Conservation (phyloP, 2,113 vertebrate species). For the Fregetta grallaria region DNA sequence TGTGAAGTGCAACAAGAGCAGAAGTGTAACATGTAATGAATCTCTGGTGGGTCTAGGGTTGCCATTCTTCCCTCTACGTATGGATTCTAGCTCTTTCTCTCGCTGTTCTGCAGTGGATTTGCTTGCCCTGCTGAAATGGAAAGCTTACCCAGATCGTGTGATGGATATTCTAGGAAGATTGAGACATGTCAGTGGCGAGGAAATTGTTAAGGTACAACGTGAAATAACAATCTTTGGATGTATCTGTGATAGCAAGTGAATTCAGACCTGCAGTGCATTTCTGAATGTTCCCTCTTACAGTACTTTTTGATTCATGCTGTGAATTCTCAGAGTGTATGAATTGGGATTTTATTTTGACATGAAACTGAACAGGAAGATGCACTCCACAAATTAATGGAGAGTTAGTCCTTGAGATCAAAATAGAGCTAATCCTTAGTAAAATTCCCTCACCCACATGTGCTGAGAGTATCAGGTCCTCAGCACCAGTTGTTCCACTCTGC, state of each 20-base stretch:
- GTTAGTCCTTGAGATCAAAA: background rate
- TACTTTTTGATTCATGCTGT: background rate
- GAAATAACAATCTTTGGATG: background rate
- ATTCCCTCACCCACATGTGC: background rate
- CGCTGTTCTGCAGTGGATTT: constrained; percentile 83
- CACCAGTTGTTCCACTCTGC: background rate
- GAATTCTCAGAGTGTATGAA: background rate
- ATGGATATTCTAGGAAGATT: constrained; percentile 91
- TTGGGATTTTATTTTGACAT: background rate
- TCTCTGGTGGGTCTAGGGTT: background rate
- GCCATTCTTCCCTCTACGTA: background rate
- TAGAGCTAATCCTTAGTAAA: background rate
- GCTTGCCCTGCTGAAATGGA: constrained; percentile 94
- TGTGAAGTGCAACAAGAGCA: background rate
- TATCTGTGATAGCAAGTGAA: background rate
- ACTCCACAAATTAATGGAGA: background rate
- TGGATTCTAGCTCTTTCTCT: background rate
- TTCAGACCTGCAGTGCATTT: background rate
- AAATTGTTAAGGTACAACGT: constrained; percentile 89
- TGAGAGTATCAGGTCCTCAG: background rate
- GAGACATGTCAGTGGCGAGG: constrained; percentile 91
- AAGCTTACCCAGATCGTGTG: constrained; percentile 91
- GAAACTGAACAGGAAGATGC: background rate
- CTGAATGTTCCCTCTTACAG: background rate
- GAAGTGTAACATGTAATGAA: background rate